These are phyloP conservation scores for Falcaria lacertinaria DNA, from an alignment of 2,888 invertebrate species.

Conservation along the genomic window DNA sequence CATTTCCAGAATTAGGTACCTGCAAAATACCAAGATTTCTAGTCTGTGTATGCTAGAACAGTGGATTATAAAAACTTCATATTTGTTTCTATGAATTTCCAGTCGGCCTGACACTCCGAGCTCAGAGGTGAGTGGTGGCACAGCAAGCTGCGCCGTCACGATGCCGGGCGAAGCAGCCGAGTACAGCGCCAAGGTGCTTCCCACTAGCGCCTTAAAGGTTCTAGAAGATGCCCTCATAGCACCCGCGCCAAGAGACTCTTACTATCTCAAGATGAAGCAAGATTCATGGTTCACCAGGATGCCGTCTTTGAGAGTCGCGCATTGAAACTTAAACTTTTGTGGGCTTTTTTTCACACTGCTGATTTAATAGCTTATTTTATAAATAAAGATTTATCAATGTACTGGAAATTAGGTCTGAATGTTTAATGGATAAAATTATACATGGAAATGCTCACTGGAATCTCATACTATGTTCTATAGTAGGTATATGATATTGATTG, in stretches of 20 bases:
- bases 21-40: too few relatives aligned
- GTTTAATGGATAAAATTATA: neutral
- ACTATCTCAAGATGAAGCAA: conserved; percentile 71
- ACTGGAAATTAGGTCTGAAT: neutral
- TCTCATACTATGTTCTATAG: neutral
- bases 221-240: conserved; percentile 82
- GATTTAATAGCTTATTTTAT: neutral
- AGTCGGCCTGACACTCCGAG: conserved; percentile 73
- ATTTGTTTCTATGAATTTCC: conserved; percentile 18
- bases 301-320: conserved; percentile 67
- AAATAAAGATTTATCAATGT: too few relatives aligned
- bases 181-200: conserved; percentile 82
- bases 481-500: neutral
- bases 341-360: neutral
- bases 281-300: conserved; percentile 76
- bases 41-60: neutral
- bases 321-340: conserved; percentile 23
- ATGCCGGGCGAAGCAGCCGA: conserved; percentile 81
- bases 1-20: too few relatives aligned
- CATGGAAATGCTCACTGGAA: neutral
- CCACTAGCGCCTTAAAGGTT: conserved; percentile 79
- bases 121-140: conserved; percentile 60
- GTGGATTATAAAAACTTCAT: neutral
- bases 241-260: conserved; percentile 75
- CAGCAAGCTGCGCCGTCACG: conserved; percentile 69